A percentile compares a stretch with the other conserved stretches of the same genome.
These are phyloP conservation scores for Clytia hemisphaerica DNA, from an alignment of 30 jellyfish, hydroid and myxozoan species.

Conservation along the genomic window DNA sequence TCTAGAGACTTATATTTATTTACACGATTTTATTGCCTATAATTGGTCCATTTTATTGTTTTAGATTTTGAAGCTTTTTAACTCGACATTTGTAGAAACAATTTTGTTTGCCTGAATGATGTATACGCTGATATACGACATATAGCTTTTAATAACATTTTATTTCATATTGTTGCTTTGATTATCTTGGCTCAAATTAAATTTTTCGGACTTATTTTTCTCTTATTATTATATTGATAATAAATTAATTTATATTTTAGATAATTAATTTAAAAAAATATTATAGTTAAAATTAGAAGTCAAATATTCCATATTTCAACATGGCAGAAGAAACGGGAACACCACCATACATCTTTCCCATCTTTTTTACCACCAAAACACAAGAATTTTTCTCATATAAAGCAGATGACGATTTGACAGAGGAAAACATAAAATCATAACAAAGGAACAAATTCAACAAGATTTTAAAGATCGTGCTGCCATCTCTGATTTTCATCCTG, in stretches of 20 bases:
- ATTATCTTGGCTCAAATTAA: no score
- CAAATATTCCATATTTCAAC: no score
- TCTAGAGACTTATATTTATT: no score
- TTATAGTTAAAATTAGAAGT: no score
- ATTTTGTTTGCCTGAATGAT: no score
- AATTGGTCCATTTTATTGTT: no score
- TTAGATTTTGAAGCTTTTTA: no score
- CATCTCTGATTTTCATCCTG: constrained; percentile 92
- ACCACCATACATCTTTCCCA: constrained; percentile 67
- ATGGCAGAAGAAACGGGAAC: constrained; percentile 51
- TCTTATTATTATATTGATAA: background rate
- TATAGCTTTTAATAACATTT: no score
- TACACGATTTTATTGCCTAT: no score
- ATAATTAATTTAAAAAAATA: no score
- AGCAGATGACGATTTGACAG: constrained; percentile 69
- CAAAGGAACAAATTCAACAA: constrained; percentile 55
- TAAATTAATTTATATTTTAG: background rate
- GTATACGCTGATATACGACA: no score
- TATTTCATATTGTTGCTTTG: background rate
- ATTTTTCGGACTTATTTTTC: background rate
- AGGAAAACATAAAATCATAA: constrained; percentile 45
- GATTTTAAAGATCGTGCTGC: constrained; percentile 92
- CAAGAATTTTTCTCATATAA: constrained; percentile 82
- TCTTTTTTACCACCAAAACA: constrained; percentile 76
- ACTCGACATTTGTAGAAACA: no score